Evolutionary conservation across 2,797 vertebrate genomes (phyloP).

Genomic region (Sebastiscus albofasciatus): DNA sequence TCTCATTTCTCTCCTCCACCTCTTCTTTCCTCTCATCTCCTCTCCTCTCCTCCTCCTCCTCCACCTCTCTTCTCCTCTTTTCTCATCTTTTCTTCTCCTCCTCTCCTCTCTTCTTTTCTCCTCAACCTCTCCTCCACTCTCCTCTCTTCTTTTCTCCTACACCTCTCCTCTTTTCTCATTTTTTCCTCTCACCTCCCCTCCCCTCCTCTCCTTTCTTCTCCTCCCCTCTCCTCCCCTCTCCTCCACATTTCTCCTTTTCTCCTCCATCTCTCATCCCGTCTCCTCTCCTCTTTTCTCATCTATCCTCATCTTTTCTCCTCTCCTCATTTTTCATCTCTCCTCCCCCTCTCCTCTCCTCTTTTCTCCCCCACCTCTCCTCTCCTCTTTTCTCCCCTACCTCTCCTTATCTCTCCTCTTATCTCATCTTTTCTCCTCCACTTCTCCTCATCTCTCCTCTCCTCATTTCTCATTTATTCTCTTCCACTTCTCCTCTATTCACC

Average conservation of each 20-base stretch:
- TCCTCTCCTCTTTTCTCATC: not conserved
- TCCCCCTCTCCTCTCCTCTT: not conserved
- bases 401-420: not conserved
- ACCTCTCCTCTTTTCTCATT: not conserved
- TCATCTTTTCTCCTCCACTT: fast-evolving
- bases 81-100: too few species aligned
- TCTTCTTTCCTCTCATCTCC: not conserved
- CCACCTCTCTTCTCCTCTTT: too few species aligned
- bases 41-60: not conserved
- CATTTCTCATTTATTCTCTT: not conserved
- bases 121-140: not conserved
- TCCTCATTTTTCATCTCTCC: not conserved
- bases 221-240: not conserved
- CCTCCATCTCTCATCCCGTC: not conserved
- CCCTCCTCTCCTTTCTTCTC: too few species aligned
- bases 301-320: not conserved
- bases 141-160: not conserved
- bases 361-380: not conserved
- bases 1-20: not conserved
- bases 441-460: not conserved
- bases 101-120: too few species aligned
- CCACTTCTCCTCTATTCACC: not conserved
- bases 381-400: not conserved
- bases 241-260: not conserved
- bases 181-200: too few species aligned